A percentile compares a stretch with the other conserved stretches of the same genome.
phyloP scores from a whole-genome alignment of 2,888 invertebrate genomes.

The Dryobota labecula region DNA sequence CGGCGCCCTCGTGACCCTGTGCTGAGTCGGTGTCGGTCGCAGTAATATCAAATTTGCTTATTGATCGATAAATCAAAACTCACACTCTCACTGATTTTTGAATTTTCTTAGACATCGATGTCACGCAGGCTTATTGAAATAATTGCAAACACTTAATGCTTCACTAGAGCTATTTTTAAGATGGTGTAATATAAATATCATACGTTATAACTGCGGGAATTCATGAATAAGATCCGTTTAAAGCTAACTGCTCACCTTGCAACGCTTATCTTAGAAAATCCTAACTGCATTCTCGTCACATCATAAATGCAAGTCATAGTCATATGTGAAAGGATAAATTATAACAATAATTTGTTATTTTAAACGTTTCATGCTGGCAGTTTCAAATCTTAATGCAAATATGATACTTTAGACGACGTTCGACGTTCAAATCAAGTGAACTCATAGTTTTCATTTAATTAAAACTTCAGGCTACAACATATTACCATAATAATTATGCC shows the following conservation, averaged over 20 bases:
- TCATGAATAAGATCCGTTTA: slow-evolving; percentile 27
- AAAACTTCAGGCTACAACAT: background rate
- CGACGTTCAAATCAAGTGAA: background rate
- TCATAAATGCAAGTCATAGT: slow-evolving; percentile 47
- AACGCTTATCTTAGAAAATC: slow-evolving; percentile 37
- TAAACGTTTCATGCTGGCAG: slow-evolving; percentile 17
- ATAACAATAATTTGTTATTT: slow-evolving; percentile 33
- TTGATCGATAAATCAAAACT: slow-evolving; percentile 78
- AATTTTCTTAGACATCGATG: slow-evolving; percentile 40
- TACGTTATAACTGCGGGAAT: slow-evolving; percentile 3
- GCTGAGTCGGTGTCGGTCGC: slow-evolving; percentile 80
- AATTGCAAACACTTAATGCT: slow-evolving; percentile 21
- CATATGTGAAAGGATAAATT: slow-evolving; percentile 42
- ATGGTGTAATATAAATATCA: background rate
- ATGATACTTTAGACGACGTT: background rate
- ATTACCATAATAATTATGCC: slow-evolving; percentile 2
- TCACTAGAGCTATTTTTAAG: slow-evolving; percentile 13
- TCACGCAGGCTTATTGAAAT: slow-evolving; percentile 41
- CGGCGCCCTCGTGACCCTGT: slow-evolving; percentile 89
- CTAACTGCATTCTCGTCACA: slow-evolving; percentile 43
- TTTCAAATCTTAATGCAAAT: slow-evolving; percentile 11
- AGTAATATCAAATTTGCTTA: slow-evolving; percentile 80
- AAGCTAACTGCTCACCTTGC: slow-evolving; percentile 38
- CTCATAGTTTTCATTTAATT: slow-evolving; percentile 7
- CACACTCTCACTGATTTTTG: slow-evolving; percentile 34